Base-by-base conservation (phyloP, 2,113 vertebrate species). In the Heptranchias perlo region DNA sequence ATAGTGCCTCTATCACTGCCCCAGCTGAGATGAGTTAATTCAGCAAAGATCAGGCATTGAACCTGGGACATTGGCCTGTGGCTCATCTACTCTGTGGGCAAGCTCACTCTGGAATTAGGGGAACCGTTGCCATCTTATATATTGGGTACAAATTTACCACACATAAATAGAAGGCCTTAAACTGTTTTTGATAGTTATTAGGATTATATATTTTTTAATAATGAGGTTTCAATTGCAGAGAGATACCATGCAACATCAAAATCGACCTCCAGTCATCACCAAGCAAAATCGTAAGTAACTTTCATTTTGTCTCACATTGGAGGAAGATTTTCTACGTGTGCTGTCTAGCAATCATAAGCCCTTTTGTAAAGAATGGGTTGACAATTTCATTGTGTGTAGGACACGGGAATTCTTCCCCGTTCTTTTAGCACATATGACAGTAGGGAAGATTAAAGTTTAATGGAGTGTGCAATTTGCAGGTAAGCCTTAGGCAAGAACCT, bases 241-340 rank as follows among this genome's bases (percentile, higher is more conserved):
- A 98, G 99, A 97, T 98, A 98, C 0, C 98, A 97, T 97, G 97
- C 98, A 97, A 98, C 98, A 96, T 98, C 99, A 94, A 99, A 99
- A 98, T 97, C 98, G 25, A 95, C 97, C 95, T 99, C 99, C 96
- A 98, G 98, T 97, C 98, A 98, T 62, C 99, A 99, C 96, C 98
- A 98, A 39, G 97, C 98, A 95, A 99, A 99, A 98, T 97, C 98
- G 96, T 98, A 98, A 98, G 98, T 98, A 96, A 64, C 54, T 96
- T 61, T 62, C 39, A 18, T 95, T 95, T 69, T 49, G 28, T 21
- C n/a, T 44, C 21, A 25, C 64, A 13, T 94, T 91, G 14, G 52
- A 61, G 0, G 10, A 58, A n/a, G 31, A 31, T 35, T 58, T 91
- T 76, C 73, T 76, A n/a, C n/a, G 3, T n/a, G 31, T 31, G 28